Evolutionary conservation across 2,888 invertebrate genomes (phyloP).

Genomic region (Galeopsomyia nigrocyanea): DNA sequence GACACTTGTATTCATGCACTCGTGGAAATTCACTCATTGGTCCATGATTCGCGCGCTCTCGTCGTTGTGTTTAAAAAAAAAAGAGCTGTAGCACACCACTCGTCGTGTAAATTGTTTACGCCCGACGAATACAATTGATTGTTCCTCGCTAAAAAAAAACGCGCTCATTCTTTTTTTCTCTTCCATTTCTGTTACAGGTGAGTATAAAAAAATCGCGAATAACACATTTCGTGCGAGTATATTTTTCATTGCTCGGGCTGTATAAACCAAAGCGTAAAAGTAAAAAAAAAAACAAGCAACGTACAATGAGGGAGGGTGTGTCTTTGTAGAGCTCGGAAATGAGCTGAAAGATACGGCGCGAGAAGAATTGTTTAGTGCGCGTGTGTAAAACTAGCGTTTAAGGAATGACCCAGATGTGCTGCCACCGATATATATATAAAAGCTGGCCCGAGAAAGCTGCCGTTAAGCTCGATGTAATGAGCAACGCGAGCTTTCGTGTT

Average conservation of each 20-base stretch:
- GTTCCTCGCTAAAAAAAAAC: too few relatives aligned
- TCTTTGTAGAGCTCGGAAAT: background rate
- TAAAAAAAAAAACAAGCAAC: background rate
- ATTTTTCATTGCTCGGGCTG: background rate
- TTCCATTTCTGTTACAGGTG: conserved; percentile 5
- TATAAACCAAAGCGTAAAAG: background rate
- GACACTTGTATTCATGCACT: too few relatives aligned
- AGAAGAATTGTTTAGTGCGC: background rate
- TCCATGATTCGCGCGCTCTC: too few relatives aligned
- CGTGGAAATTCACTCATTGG: too few relatives aligned
- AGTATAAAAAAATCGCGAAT: background rate
- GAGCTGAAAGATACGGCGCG: conserved; percentile 10
- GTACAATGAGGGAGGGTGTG: background rate
- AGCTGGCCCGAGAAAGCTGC: too few relatives aligned
- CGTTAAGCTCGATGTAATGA: too few relatives aligned
- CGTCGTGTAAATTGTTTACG: too few relatives aligned
- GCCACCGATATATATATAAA: too few relatives aligned
- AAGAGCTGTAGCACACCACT: too few relatives aligned
- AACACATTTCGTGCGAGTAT: background rate
- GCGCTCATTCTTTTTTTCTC: background rate
- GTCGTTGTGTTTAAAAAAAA: too few relatives aligned
- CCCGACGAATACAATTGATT: too few relatives aligned
- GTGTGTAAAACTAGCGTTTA: conserved; percentile 11
- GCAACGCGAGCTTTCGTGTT: too few relatives aligned
- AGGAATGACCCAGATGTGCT: conserved; percentile 35